Base-by-base conservation (phyloP, 2,888 invertebrate genomes). In the Operophtera brumata region DNA sequence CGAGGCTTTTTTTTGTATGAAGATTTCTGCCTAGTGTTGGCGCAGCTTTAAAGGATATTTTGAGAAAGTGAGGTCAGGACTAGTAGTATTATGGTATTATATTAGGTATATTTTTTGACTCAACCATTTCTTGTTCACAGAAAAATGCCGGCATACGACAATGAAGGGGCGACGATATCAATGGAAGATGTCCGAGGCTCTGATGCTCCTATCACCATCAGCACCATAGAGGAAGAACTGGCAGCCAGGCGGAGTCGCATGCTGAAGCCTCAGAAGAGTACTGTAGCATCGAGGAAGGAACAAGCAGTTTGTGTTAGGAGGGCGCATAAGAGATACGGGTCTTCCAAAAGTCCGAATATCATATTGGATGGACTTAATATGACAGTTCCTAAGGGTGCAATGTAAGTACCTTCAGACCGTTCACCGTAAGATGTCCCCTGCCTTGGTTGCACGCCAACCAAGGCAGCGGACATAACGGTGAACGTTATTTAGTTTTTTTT, bases 341-440 rank as follows among this genome's bases (percentile, higher is more conserved):
- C 93, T 3, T 92, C 94, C 65, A 94, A 92, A 66, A 95, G 93
- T 73, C 95, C 95, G 0, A 94, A 95, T 67, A 91, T 96, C 30
- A 95, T 97, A 35, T 90, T 98, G 48, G 96, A 96, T 77, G 95
- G 96, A 20, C 91, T 98, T 49, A 96, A 96, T 75, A 96, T 98
- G 95, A 97, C 96, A 12, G 97, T 98, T 39, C 95, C 96, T 14
- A 96, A 96, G 77, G 97, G 97, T 47, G 89, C 94, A 42, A 96
- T 96, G 96, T 96, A 89, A 94, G 94, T 93, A 26, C n/a, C n/a
- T n/a, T n/a, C n/a, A n/a, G n/a, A n/a, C n/a, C n/a, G n/a, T n/a
- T n/a, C n/a, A n/a, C n/a, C n/a, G n/a, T n/a, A n/a, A n/a, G n/a
- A n/a, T n/a, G n/a, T n/a, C n/a, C n/a, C n/a, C n/a, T n/a, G n/a